Conservation (phyloP, 2,113 vertebrate genomes). For the Lepus europaeus region DNA sequence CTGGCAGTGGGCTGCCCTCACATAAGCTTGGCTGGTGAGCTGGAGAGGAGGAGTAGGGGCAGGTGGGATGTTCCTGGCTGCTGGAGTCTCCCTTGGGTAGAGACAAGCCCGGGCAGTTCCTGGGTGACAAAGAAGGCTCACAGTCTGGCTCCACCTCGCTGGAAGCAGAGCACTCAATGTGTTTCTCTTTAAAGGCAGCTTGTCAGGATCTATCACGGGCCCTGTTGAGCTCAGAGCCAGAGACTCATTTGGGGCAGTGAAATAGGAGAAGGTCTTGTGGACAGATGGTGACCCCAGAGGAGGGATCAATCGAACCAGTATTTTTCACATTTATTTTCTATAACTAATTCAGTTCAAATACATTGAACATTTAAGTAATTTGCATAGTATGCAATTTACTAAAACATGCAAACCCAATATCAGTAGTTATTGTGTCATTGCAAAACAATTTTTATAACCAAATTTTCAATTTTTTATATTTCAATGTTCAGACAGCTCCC, state of each 20-base stretch:
- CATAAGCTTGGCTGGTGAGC: background rate
- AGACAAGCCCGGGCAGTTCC: background rate
- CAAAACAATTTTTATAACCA: constrained; percentile 9
- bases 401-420: background rate
- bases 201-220: background rate
- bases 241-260: background rate
- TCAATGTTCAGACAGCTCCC: background rate
- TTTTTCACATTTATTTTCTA: background rate
- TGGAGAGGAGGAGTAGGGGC: background rate
- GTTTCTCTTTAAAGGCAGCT: background rate
- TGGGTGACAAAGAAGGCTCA: background rate
- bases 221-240: background rate
- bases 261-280: background rate
- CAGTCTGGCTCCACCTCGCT: background rate
- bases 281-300: background rate
- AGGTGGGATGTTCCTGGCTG: background rate
- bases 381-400: background rate
- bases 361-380: constrained; percentile 1
- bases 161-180: background rate
- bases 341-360: background rate
- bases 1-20: background rate
- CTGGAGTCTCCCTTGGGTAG: background rate
- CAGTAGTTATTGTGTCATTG: background rate
- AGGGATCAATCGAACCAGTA: background rate
- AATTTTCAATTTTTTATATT: background rate